Conservation (phyloP, 2,113 vertebrate species). For the Poecilia latipinna region DNA sequence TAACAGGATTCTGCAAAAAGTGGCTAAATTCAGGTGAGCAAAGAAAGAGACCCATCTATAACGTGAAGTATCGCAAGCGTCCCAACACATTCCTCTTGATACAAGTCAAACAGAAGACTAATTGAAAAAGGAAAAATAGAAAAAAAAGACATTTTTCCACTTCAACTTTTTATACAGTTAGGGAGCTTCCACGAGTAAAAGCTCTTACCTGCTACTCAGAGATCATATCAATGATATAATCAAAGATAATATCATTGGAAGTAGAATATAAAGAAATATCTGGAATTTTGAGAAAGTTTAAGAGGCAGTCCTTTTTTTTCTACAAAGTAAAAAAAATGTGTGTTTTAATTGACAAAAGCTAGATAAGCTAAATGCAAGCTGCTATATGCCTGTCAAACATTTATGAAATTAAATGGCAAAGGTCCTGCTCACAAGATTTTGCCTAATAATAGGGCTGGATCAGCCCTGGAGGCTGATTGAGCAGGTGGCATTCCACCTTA, state of each 20-base stretch:
- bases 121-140: too few species aligned
- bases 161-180: background rate
- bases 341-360: background rate
- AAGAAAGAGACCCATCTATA: too few species aligned
- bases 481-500: slow-evolving; percentile 43
- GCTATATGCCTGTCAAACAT: background rate
- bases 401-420: slow-evolving; percentile 18
- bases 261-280: background rate
- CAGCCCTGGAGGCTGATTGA: slow-evolving; percentile 28
- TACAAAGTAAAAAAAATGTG: too few species aligned
- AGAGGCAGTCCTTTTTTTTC: too few species aligned
- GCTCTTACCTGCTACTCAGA: background rate
- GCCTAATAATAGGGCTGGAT: slow-evolving; percentile 19
- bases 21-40: too few species aligned
- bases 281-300: background rate
- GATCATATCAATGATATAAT: too few species aligned
- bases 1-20: too few species aligned
- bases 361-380: background rate
- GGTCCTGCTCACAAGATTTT: slow-evolving; percentile 1
- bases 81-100: too few species aligned
- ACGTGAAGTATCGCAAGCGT: too few species aligned
- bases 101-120: too few species aligned
- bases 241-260: background rate
- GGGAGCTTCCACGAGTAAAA: background rate
- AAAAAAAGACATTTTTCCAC: too few species aligned